Percentiles rank a stretch among this genome's conserved stretches.
phyloP scores from a whole-genome alignment of 2,797 vertebrate species.

The Acipenser oxyrinchus region DNA sequence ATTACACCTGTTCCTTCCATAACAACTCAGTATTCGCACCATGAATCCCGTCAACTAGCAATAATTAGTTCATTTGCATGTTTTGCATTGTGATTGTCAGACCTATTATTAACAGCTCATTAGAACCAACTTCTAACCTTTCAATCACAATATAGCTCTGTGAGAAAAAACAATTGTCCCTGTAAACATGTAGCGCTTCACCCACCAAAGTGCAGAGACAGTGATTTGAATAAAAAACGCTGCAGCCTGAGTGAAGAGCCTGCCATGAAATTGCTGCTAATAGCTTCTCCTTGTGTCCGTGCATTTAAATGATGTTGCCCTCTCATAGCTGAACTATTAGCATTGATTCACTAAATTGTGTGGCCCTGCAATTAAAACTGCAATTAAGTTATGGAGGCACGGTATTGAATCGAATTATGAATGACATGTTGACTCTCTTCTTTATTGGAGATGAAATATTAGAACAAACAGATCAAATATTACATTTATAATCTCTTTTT shows the following conservation, averaged over 20 bases:
- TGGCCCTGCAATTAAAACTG: neutral
- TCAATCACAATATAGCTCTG: neutral
- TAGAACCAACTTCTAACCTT: neutral
- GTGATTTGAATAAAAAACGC: neutral
- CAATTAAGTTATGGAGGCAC: neutral
- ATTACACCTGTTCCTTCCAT: no score
- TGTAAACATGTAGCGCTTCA: neutral
- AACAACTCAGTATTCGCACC: no score
- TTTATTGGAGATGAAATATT: neutral
- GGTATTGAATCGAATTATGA: slow-evolving; percentile 1
- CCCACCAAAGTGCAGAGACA: neutral
- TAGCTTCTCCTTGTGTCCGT: neutral
- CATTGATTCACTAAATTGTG: neutral
- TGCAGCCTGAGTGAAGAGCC: neutral
- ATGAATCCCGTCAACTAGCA: no score
- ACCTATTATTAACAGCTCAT: neutral
- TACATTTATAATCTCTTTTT: no score
- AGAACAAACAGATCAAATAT: neutral
- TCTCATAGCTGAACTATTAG: slow-evolving; percentile 1
- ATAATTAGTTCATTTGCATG: neutral
- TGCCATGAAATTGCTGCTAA: neutral
- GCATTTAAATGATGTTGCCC: neutral
- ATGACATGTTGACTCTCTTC: neutral
- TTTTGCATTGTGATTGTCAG: neutral
- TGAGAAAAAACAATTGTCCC: neutral